Percentiles rank a stretch among this genome's conserved stretches.
Conservation (phyloP, 2,888 invertebrate genomes). For the Patella caerulea region DNA sequence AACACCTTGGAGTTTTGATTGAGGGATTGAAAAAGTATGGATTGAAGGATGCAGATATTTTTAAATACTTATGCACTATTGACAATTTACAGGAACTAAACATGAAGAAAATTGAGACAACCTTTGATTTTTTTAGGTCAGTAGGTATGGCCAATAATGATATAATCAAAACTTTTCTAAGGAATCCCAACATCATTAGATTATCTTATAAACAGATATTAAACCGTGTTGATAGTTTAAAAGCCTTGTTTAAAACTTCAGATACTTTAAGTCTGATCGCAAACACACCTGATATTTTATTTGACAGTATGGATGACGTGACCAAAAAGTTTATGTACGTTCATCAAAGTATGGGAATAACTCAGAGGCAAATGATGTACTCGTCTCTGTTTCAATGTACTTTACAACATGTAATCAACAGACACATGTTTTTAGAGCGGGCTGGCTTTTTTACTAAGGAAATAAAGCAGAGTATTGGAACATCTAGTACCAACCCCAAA, state of each 20-base stretch:
- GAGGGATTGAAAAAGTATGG: background rate
- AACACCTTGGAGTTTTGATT: background rate
- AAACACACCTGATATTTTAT: slow-evolving; percentile 37
- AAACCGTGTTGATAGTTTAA: background rate
- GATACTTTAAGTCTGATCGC: background rate
- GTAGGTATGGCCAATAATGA: background rate
- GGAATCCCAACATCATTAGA: background rate
- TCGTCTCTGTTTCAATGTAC: slow-evolving; percentile 41
- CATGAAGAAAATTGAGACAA: background rate
- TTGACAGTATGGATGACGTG: slow-evolving; percentile 37
- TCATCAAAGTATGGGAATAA: slow-evolving; percentile 45
- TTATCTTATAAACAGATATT: background rate
- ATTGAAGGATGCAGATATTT: background rate
- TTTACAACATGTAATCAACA: slow-evolving; percentile 43
- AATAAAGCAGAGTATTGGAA: slow-evolving; percentile 35
- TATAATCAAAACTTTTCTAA: background rate
- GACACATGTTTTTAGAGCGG: slow-evolving; percentile 49
- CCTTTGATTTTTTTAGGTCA: background rate
- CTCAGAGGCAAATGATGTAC: slow-evolving; percentile 49
- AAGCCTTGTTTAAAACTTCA: background rate
- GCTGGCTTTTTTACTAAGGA: slow-evolving; percentile 44
- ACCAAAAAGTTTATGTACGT: slow-evolving; percentile 47
- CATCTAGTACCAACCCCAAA: slow-evolving; percentile 40
- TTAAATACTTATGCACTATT: background rate
- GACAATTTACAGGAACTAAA: background rate